Conservation (phyloP, 1,140 invertebrate species). For the Aphaenogaster ashmeadi region DNA sequence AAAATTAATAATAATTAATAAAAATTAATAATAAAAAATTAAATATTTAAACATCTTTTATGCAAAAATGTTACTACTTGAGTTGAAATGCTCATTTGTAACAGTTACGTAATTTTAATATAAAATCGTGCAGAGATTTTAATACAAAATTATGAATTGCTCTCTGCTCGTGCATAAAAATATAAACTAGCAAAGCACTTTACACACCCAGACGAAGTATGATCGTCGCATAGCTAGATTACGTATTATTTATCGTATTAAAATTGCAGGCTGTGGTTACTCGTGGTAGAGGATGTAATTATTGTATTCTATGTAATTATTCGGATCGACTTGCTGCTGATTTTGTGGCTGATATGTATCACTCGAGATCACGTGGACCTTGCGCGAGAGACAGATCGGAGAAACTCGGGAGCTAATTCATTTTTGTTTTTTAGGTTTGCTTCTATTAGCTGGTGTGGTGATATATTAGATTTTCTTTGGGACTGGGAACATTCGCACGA, state of each 20-base stretch:
- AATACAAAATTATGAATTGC: conserved; percentile 36
- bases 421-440: conserved; percentile 75
- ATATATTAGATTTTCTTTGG: conserved; percentile 48
- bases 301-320: conserved; percentile 28
- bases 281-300: conserved; percentile 17
- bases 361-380: conserved; percentile 20
- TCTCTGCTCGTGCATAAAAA: conserved; percentile 34
- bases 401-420: conserved; percentile 61
- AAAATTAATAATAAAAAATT: neutral
- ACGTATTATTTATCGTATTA: conserved; percentile 38
- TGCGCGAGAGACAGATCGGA: conserved; percentile 49
- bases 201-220: conserved; percentile 48
- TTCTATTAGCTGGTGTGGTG: conserved; percentile 78
- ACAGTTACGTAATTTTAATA: conserved; percentile 10
- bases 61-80: neutral
- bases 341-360: conserved; percentile 31
- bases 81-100: neutral
- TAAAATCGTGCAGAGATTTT: neutral
- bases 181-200: conserved; percentile 72
- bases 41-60: conserved; percentile 17
- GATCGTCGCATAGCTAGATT: conserved; percentile 60
- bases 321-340: neutral
- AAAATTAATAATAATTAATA: neutral
- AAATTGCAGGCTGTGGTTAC: conserved; percentile 41
- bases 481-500: conserved; percentile 24